Percentiles rank a stretch among this genome's conserved stretches.
These are phyloP conservation scores for Platyura marginata DNA, from an alignment of 1,140 invertebrate species.

Conservation along the genomic window DNA sequence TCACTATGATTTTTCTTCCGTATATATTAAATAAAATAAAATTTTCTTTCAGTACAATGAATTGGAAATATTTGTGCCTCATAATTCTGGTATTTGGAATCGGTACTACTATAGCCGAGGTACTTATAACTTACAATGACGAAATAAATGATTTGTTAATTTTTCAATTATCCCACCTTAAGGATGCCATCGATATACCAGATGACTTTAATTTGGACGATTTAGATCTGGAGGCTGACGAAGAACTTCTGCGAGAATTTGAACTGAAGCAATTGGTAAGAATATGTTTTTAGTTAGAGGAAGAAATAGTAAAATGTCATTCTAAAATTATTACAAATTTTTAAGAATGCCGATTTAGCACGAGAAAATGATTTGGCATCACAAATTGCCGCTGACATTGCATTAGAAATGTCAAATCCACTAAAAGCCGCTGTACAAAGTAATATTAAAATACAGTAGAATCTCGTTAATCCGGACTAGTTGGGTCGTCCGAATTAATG, in stretches of 20 bases:
- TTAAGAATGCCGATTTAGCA: conserved; percentile 15
- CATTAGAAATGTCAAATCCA: not conserved
- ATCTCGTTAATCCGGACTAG: too few relatives aligned
- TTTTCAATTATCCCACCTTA: too few relatives aligned
- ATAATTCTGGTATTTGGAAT: too few relatives aligned
- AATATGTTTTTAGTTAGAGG: too few relatives aligned
- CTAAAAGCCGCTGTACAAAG: not conserved
- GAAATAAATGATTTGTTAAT: too few relatives aligned
- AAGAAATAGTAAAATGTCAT: not conserved
- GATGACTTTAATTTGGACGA: conserved; percentile 5
- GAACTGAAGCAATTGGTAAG: conserved; percentile 18
- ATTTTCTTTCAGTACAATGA: too few relatives aligned
- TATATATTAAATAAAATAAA: too few relatives aligned
- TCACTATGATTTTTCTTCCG: too few relatives aligned
- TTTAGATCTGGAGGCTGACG: conserved; percentile 11
- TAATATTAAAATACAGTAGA: too few relatives aligned
- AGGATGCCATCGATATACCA: not conserved
- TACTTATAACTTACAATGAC: too few relatives aligned
- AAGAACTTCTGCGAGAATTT: conserved; percentile 15
- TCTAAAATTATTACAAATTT: not conserved
- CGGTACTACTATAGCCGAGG: too few relatives aligned
- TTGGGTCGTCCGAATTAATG: not conserved
- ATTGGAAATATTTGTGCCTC: too few relatives aligned
- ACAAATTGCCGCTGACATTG: conserved; percentile 11
- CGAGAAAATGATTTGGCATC: conserved; percentile 19